Base-by-base conservation (phyloP, 2,888 invertebrate genomes). In the Tortricodes alternella region DNA sequence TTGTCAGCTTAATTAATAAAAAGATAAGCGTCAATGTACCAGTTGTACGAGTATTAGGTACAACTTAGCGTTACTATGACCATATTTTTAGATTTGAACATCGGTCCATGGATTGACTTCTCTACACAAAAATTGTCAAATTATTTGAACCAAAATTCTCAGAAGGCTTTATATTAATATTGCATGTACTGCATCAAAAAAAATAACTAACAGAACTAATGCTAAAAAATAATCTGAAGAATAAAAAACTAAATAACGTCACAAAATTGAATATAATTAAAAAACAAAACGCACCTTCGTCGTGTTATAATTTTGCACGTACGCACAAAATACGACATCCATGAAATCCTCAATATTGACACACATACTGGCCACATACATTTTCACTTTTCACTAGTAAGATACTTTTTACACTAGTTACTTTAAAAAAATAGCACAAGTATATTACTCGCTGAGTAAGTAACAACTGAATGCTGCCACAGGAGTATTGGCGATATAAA, bases 261-360 rank as follows among this genome's bases (percentile, higher is more conserved):
- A 27, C 13, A 24, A 8, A 2, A 23, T 13, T 3, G 5, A 34
- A 35, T 8, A 34, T 23, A 24, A 18, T 18, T 24, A 23, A 18
- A 27, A 13, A 57, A 60, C 19, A 68, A 19, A 56, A 72, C 68
- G 27, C 71, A 85, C 84, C 83, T 83, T 83, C 52, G 69, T 80
- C 27, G 70, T 70, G 51, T 70, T 79, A 9, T 71, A 49, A 16
- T 32, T 56, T 23, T 50, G 70, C 9, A 84, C 68, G 58, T 89
- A 89, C 46, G 75, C 86, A 65, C 83, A 88, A 52, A 80, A 87
- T 0, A 89, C 89, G 27, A 89, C 88, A 80, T 89, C 89, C 77
- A 84, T 74, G 63, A 89, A 89, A 61, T 83, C 84, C 60, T 88
- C 83, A 21, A 89, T 83, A 43, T 76, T 79, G 27, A 85, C 78